phyloP scores from a whole-genome alignment of 2,888 invertebrate species.

The Didymodactylos carnosus region DNA sequence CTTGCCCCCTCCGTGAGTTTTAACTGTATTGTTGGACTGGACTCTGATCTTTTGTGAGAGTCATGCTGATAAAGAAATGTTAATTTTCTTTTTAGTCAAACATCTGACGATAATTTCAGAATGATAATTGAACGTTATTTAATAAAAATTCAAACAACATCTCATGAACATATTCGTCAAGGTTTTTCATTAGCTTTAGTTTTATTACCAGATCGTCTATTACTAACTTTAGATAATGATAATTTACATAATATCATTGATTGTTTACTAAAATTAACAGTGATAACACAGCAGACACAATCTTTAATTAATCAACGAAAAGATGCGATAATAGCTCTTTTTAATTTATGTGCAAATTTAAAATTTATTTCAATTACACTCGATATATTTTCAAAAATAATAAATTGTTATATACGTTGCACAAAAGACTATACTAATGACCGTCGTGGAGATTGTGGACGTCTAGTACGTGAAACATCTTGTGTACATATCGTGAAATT shows the following conservation, averaged over 20 bases:
- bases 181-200: neutral
- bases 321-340: neutral
- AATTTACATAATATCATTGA: neutral
- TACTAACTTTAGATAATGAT: neutral
- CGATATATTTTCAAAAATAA: neutral
- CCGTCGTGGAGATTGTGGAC: constrained; percentile 6
- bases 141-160: neutral
- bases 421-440: constrained; percentile 11
- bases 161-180: neutral
- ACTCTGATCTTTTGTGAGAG: neutral
- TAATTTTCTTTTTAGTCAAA: neutral
- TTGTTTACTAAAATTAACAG: neutral
- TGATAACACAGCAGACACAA: neutral
- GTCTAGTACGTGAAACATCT: constrained; percentile 3
- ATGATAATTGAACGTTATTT: neutral
- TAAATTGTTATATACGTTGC: constrained; percentile 1
- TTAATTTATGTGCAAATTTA: neutral
- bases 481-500: constrained; percentile 2
- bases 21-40: neutral
- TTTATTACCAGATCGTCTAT: neutral
- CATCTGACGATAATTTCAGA: too few species aligned
- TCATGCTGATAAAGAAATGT: neutral
- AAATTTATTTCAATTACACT: neutral
- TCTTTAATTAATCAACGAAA: neutral
- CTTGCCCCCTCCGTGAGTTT: too few species aligned